Conservation (phyloP, 2,888 invertebrate genomes). For the Tetropium fuscum region DNA sequence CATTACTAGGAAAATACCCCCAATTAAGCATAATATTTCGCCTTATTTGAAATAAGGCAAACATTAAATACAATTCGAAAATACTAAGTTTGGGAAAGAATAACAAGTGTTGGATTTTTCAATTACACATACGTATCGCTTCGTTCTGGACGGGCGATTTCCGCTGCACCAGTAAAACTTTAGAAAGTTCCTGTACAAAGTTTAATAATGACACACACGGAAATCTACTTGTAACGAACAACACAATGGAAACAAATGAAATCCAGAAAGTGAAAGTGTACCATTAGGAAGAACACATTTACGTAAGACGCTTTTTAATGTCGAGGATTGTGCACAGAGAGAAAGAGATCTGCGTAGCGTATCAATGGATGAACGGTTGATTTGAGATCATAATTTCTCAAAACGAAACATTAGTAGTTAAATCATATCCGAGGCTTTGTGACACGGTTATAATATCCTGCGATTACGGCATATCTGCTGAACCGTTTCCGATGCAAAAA, state of each 20-base stretch:
- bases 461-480: conserved; percentile 1
- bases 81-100: too few species aligned
- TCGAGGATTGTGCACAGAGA: neutral
- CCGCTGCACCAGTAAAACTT: conserved; percentile 56
- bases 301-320: conserved; percentile 8
- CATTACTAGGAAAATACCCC: too few species aligned
- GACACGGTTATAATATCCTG: neutral
- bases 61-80: too few species aligned
- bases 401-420: conserved; percentile 15
- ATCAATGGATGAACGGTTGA: conserved; percentile 15
- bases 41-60: too few species aligned
- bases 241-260: conserved; percentile 9
- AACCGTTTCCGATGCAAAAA: conserved; percentile 7
- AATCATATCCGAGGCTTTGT: conserved; percentile 3
- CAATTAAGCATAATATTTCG: too few species aligned
- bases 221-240: conserved; percentile 32
- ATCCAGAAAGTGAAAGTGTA: conserved; percentile 38
- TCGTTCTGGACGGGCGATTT: conserved; percentile 38
- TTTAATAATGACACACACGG: conserved; percentile 52
- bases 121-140: too few species aligned
- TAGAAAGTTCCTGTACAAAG: conserved; percentile 44
- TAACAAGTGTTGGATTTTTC: too few species aligned
- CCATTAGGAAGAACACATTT: neutral
- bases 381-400: conserved; percentile 35
- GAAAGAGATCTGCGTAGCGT: neutral